Evolutionary conservation across 2,113 vertebrate species (phyloP), one percentile per base, ranked within the genome.

Genomic region (Ageneiosus marmoratus): DNA sequence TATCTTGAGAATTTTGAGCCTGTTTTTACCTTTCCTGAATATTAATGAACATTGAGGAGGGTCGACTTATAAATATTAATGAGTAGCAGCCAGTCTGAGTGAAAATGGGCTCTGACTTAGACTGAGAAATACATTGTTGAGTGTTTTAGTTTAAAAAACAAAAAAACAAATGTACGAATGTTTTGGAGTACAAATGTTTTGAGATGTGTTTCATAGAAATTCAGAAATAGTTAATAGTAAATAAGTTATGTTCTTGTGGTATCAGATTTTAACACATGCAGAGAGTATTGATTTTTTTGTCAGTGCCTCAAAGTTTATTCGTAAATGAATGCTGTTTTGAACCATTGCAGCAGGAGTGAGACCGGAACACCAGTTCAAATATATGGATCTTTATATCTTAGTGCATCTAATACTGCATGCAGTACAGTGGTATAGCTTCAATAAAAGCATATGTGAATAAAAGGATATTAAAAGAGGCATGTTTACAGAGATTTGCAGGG

Each of bases 21-120:
- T n/a, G n/a, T n/a, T n/a, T n/a, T n/a, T 41, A 5, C 27, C 13
- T 63, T 13, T 48, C 46, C 46, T 72, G 69, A 27, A 22, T 24
- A 41, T 41, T 41, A 69, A 41, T 69, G 46, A 29, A 74, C 70
- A 74, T 29, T 29, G 12, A 50, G n/a, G 16, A 32, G 27, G 46
- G 46, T 51, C 70, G 51, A 15, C n/a, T 50, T 16, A 74, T 74
- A 74, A 51, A 74, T 74, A 74, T 51, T 74, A 50, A 74, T 51
- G 3, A 29, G n/a, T 10, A 51, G 16, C 16, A 51, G 27, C 16
- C 3, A 2, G 44, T 70, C 37, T n/a, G 70, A 29, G n/a, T 51
- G 70, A 74, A 74, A 74, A 51, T 15, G 5, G 70, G 24, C 6
- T 51, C 12, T n/a, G 69, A 72, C 24, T 27, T 16, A 51, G 27